phyloP scores from a whole-genome alignment of 2,113 vertebrate species.

The Ammospiza caudacuta region DNA sequence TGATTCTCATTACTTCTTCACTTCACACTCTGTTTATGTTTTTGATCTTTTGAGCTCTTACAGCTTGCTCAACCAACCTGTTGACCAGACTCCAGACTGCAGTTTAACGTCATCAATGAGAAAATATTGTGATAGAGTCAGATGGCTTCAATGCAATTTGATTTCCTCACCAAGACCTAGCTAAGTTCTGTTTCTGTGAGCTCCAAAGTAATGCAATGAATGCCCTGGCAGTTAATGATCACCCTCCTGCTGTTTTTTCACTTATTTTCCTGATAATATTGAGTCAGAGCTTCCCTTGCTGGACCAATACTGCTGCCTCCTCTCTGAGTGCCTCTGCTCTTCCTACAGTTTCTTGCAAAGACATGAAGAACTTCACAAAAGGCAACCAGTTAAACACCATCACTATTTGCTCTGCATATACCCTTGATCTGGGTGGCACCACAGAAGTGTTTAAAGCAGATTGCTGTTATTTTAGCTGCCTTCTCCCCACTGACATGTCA shows the following conservation, averaged over 20 bases:
- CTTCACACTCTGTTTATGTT: neutral
- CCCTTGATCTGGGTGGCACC: neutral
- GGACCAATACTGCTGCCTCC: neutral
- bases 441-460: neutral
- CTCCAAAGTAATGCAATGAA: neutral
- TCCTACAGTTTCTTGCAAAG: neutral
- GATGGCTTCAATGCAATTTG: neutral
- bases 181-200: neutral
- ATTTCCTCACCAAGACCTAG: neutral
- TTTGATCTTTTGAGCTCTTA: neutral
- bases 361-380: neutral
- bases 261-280: neutral
- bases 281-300: neutral
- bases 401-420: neutral
- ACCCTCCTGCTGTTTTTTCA: neutral
- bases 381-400: neutral
- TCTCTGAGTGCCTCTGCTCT: neutral
- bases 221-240: neutral
- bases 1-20: neutral
- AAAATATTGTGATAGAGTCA: neutral
- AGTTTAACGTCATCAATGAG: neutral
- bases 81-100: neutral
- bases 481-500: neutral
- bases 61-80: neutral
- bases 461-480: neutral